Conservation (phyloP, 2,888 invertebrate genomes). For the Cybosia mesomella region DNA sequence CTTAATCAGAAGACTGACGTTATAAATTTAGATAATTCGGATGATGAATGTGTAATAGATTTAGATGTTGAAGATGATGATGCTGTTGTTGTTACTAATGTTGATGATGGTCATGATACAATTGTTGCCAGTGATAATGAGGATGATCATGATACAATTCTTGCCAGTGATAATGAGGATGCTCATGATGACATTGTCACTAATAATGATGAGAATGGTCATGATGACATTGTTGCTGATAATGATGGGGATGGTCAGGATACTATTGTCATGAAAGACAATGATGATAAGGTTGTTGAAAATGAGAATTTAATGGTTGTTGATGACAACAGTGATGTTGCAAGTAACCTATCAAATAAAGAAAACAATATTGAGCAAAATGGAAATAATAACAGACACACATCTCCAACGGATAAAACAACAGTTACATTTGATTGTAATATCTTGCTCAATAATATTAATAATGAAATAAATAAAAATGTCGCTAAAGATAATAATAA, state of each 20-base stretch:
- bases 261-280: neutral
- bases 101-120: neutral
- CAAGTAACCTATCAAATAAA: constrained; percentile 26
- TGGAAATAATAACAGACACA: neutral
- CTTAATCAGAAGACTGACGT: constrained; percentile 41
- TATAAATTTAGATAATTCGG: constrained; percentile 51
- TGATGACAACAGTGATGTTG: constrained; percentile 9
- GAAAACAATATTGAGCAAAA: constrained; percentile 19
- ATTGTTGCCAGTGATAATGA: constrained; percentile 19
- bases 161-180: neutral
- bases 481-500: neutral
- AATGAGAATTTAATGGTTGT: constrained; percentile 11
- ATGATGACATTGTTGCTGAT: neutral
- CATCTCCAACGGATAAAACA: neutral
- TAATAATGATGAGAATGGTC: neutral
- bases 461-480: neutral
- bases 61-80: constrained; percentile 36
- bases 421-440: neutral
- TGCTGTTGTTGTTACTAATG: neutral
- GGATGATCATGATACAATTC: neutral
- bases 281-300: neutral
- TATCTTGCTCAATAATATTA: neutral
- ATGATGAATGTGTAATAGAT: constrained; percentile 33
- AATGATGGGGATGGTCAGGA: neutral
- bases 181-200: neutral